Percentiles rank a stretch among this genome's conserved stretches.
Conservation (phyloP, 2,888 invertebrate genomes). For the Lasioglossum lativentre region DNA sequence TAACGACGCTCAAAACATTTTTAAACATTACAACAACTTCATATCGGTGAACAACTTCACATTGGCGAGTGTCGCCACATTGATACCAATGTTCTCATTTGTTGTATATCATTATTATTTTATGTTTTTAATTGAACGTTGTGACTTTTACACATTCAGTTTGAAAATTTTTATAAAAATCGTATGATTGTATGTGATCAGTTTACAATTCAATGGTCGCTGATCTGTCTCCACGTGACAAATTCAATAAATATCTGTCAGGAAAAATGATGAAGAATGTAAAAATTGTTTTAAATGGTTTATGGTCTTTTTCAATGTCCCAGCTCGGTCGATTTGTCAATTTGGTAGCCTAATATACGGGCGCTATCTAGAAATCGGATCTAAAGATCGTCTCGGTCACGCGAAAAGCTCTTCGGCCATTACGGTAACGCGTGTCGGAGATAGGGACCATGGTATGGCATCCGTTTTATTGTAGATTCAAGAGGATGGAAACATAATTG, state of each 20-base stretch:
- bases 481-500: slow-evolving; percentile 68
- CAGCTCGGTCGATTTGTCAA: slow-evolving; percentile 14
- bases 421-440: slow-evolving; percentile 31
- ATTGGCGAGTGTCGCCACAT: no score
- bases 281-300: not conserved
- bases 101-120: no score
- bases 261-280: not conserved
- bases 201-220: no score
- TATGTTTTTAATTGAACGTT: no score
- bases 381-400: slow-evolving; percentile 76
- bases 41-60: no score
- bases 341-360: slow-evolving; percentile 43
- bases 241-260: not conserved
- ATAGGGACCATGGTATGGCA: slow-evolving; percentile 38
- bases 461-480: slow-evolving; percentile 63
- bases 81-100: no score
- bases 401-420: slow-evolving; percentile 66
- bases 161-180: no score
- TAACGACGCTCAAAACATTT: no score
- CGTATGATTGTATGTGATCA: no score
- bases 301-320: not conserved
- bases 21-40: no score
- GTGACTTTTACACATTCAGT: no score
- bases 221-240: not conserved
- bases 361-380: slow-evolving; percentile 72